Conservation (phyloP, 2,888 invertebrate species). For the Ichneumon xanthorius region DNA sequence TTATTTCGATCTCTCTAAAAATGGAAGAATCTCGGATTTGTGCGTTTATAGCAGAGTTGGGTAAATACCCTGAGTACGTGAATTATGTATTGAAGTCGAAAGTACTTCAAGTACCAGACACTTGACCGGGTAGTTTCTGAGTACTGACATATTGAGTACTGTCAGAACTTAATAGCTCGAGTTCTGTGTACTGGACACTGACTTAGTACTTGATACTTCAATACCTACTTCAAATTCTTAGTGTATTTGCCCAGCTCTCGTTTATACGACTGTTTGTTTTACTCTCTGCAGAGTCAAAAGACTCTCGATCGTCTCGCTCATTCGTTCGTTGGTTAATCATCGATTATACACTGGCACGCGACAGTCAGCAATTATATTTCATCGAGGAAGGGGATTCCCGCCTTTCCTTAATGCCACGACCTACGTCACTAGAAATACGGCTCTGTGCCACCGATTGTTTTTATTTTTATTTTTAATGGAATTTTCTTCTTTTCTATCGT, state of each 20-base stretch:
- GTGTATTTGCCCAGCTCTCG: too few species aligned
- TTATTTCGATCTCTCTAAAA: background rate
- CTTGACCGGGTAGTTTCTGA: too few species aligned
- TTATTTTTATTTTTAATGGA: background rate
- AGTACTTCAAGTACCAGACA: too few species aligned
- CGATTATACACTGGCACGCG: background rate
- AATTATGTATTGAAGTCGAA: too few species aligned
- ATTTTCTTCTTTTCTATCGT: background rate
- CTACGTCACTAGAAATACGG: conserved; percentile 18
- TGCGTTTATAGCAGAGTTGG: background rate
- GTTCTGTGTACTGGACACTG: too few species aligned
- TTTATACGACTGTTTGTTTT: conserved; percentile 17
- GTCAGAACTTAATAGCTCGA: too few species aligned
- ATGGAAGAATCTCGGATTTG: background rate
- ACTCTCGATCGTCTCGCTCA: background rate
- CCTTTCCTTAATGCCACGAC: conserved; percentile 42
- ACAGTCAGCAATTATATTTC: conserved; percentile 8
- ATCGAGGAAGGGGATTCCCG: conserved; percentile 45
- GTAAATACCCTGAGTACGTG: too few species aligned
- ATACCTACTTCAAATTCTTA: too few species aligned
- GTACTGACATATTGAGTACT: too few species aligned
- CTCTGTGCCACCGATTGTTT: conserved; percentile 1
- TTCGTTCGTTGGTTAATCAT: conserved; percentile 16
- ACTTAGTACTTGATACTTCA: too few species aligned
- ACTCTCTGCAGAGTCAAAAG: background rate